Base-by-base conservation (phyloP, 2,888 invertebrate genomes). In the Conomelus anceps region DNA sequence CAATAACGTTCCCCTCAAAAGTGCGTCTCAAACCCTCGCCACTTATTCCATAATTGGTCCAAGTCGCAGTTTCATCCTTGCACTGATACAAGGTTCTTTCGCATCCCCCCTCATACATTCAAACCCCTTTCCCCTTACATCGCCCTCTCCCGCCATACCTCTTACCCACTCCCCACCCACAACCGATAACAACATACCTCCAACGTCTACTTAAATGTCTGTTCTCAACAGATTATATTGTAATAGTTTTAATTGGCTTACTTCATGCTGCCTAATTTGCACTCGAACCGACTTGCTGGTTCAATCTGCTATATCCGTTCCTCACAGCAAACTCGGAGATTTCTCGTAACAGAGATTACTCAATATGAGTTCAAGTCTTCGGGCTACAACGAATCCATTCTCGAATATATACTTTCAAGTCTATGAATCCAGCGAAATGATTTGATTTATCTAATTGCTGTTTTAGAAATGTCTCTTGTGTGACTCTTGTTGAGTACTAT, bases 241-340 rank as follows among this genome's bases (percentile, higher is more conserved):
- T 86, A 26, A 86, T 86, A 86, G 86, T 86, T 86, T 86, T 86
- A 86, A 86, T 86, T 86, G 86, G 86, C 86, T 86, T 23, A 23
- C 86, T 24, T 63, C 63, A 63, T 63, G 63, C 63, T 63, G 63
- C 63, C 63, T 63, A 63, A 63, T 63, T 63, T 63, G 63, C 63
- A 63, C 63, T 63, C 63, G n/a, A 63, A 63, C 3, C 63, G 63
- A n/a, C 63, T 63, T 63, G n/a, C n/a, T n/a, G n/a, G 63, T 63
- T 63, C 63, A 63, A 63, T 63, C 63, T 63, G 63, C 63, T 34
- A 1, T 17, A 34, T 34, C 34, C 9, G n/a, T n/a, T n/a, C 17
- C 17, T n/a, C 63, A 63, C 7, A n/a, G n/a, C 63, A 63, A 63
- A 63, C 63, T 63, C 63, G n/a, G 63, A n/a, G 63, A 63, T 63